Evolutionary conservation across 2,888 invertebrate genomes (phyloP).

Genomic region (Lumbricus terrestris): DNA sequence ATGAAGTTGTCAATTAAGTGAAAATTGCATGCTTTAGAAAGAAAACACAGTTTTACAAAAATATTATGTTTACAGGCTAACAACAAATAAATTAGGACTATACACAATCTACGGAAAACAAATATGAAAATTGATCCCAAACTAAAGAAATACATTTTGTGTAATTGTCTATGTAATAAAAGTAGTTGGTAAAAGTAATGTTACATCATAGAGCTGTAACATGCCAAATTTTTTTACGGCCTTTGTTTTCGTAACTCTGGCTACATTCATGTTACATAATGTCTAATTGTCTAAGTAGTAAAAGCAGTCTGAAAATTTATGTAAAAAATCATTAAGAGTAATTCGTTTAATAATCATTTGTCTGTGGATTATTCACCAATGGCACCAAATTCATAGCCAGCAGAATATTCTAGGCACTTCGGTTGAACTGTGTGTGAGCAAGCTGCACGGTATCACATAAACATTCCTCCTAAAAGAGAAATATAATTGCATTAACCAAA

Average conservation of each 20-base stretch:
- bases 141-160: background rate
- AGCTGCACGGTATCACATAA: background rate
- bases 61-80: background rate
- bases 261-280: no score
- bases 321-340: background rate
- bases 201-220: no score
- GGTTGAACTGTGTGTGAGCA: background rate
- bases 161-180: no score
- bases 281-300: no score
- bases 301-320: no score
- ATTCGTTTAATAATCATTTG: background rate
- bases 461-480: background rate
- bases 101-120: background rate
- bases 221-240: no score
- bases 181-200: no score
- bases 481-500: background rate
- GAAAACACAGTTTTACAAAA: background rate
- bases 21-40: background rate
- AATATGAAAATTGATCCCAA: background rate
- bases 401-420: background rate
- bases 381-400: background rate
- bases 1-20: background rate
- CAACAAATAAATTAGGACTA: background rate
- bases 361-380: background rate
- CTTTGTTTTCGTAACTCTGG: no score